Evolutionary conservation across 2,888 invertebrate genomes (phyloP).

Genomic region (Zhengitettix transpicula): DNA sequence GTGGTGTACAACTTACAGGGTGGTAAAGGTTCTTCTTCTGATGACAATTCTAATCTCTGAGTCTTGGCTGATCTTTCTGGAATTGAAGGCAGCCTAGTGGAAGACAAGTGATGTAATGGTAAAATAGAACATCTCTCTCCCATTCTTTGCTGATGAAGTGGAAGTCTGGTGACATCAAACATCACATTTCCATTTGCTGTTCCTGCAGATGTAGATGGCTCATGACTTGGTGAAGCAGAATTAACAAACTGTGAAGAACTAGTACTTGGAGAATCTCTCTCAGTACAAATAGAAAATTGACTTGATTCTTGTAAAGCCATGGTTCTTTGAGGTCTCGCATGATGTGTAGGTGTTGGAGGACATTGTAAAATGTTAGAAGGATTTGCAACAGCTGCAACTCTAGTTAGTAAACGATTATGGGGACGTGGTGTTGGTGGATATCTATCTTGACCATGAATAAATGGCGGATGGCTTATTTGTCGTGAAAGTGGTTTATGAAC

Average conservation of each 20-base stretch:
- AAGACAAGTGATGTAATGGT: slow-evolving; percentile 50
- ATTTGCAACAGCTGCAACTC: slow-evolving; percentile 8
- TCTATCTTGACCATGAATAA: slow-evolving; percentile 19
- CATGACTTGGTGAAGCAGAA: not conserved
- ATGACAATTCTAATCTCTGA: slow-evolving; percentile 33
- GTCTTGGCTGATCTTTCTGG: slow-evolving; percentile 50
- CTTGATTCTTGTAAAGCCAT: not conserved
- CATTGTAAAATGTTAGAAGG: slow-evolving; percentile 37
- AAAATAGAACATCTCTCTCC: slow-evolving; percentile 19
- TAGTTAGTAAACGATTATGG: slow-evolving; percentile 20
- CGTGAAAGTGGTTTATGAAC: slow-evolving; percentile 50
- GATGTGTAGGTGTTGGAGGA: slow-evolving; percentile 78
- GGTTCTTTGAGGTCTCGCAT: slow-evolving; percentile 34
- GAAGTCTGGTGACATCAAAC: not conserved
- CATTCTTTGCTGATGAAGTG: slow-evolving; percentile 1
- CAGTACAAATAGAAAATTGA: not conserved
- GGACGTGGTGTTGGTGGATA: slow-evolving; percentile 20
- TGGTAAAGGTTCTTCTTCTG: slow-evolving; percentile 64
- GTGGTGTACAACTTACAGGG: slow-evolving; percentile 41
- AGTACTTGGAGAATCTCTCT: not conserved
- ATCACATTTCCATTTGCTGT: not conserved
- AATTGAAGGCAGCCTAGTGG: slow-evolving; percentile 63
- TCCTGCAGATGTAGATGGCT: not conserved
- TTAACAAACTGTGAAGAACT: not conserved
- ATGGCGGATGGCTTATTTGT: slow-evolving; percentile 38